A percentile compares a stretch with the other conserved stretches of the same genome.
phyloP scores from a whole-genome alignment of 2,797 vertebrate species.

The Mareca strepera region DNA sequence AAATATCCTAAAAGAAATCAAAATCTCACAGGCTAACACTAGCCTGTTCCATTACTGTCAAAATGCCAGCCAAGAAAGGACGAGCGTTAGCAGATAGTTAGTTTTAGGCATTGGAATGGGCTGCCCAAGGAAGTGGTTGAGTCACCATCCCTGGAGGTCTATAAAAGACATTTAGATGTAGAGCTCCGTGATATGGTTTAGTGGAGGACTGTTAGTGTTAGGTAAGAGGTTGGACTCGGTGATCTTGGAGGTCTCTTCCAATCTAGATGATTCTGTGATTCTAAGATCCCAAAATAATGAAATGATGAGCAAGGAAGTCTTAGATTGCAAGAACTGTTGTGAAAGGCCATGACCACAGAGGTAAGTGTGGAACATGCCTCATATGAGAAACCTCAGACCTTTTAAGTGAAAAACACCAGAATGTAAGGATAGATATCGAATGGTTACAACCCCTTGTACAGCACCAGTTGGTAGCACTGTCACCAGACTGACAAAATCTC shows the following conservation, averaged over 20 bases:
- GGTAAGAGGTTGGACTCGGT: too few relatives aligned
- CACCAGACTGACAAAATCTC: background rate
- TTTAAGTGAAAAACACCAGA: background rate
- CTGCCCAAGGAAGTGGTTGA: too few relatives aligned
- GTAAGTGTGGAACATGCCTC: background rate
- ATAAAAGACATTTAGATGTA: too few relatives aligned
- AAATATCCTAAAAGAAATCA: background rate
- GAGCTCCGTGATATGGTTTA: too few relatives aligned
- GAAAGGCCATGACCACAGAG: background rate
- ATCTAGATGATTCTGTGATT: too few relatives aligned
- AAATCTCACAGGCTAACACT: background rate
- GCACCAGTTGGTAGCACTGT: background rate
- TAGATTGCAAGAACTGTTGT: background rate
- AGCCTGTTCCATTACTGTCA: background rate
- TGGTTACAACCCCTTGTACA: background rate
- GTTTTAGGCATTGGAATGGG: too few relatives aligned
- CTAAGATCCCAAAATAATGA: background rate
- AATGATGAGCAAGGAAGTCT: background rate
- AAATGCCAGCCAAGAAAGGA: background rate
- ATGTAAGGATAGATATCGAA: background rate
- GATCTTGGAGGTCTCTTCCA: too few relatives aligned
- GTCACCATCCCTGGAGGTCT: too few relatives aligned
- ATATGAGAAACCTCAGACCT: background rate
- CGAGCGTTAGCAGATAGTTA: background rate
- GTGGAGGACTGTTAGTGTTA: too few relatives aligned